Evolutionary conservation across 2,888 invertebrate species (phyloP).

Genomic region (Tetragonula carbonaria): DNA sequence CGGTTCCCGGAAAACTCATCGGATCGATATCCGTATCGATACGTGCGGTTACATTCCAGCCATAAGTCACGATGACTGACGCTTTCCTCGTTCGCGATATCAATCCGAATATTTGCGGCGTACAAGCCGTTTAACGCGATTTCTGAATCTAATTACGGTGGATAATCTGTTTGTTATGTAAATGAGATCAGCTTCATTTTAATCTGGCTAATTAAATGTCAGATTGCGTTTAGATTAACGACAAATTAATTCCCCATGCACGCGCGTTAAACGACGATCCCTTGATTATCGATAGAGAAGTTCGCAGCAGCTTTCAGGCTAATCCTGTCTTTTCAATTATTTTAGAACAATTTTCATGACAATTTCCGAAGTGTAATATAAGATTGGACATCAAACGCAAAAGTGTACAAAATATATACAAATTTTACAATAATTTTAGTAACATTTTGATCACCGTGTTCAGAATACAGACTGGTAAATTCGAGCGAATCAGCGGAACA

Average conservation of each 20-base stretch:
- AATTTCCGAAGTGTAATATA: background rate
- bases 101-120: background rate
- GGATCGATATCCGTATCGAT: background rate
- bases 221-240: constrained; percentile 3
- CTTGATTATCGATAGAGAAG: background rate
- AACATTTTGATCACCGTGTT: background rate
- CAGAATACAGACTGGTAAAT: background rate
- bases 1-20: background rate
- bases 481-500: background rate
- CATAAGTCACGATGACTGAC: background rate
- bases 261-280: background rate
- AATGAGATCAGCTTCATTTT: background rate
- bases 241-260: background rate
- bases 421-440: background rate
- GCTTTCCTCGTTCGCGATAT: background rate
- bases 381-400: background rate
- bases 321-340: background rate
- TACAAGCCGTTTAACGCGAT: background rate
- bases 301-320: background rate
- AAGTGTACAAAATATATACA: background rate
- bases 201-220: background rate
- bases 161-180: background rate
- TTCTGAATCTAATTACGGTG: background rate
- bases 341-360: background rate
- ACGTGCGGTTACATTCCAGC: background rate